Evolutionary conservation across 2,797 vertebrate genomes (phyloP).

Genomic region (Propithecus deckenii): DNA sequence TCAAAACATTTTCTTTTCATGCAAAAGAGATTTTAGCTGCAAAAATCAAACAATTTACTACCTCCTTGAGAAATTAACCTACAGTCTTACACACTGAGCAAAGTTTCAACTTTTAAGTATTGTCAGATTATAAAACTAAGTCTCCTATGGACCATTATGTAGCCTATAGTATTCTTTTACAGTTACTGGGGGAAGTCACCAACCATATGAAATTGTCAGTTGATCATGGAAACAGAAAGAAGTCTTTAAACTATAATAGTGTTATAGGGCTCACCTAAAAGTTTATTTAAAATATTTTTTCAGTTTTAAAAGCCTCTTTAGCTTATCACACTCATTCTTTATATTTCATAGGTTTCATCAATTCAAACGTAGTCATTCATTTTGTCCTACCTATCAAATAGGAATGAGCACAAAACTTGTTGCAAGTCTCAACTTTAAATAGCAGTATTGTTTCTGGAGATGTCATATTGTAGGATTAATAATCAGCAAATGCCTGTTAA

Average conservation of each 20-base stretch:
- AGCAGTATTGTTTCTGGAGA: background rate
- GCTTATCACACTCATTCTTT: background rate
- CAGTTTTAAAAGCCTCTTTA: slow-evolving; percentile 27
- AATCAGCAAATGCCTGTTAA: background rate
- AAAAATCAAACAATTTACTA: background rate
- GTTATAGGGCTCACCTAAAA: background rate
- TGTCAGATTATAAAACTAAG: slow-evolving; percentile 24
- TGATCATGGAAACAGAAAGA: background rate
- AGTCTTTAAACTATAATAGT: slow-evolving; percentile 1
- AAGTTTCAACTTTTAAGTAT: background rate
- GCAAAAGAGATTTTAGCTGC: background rate
- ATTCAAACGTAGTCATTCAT: background rate
- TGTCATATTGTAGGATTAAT: background rate
- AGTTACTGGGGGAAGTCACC: slow-evolving; percentile 16
- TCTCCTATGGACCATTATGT: background rate
- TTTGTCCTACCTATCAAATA: background rate
- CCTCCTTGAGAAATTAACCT: slow-evolving; percentile 17
- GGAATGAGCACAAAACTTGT: background rate
- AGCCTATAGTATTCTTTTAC: background rate
- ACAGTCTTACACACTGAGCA: background rate
- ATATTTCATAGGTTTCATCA: background rate
- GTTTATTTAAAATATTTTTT: background rate
- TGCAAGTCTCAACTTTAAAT: slow-evolving; percentile 17
- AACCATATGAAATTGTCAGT: background rate
- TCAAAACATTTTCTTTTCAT: slow-evolving; percentile 19